phyloP scores from a whole-genome alignment of 1,140 invertebrate species.

The Listronotus oregonensis region DNA sequence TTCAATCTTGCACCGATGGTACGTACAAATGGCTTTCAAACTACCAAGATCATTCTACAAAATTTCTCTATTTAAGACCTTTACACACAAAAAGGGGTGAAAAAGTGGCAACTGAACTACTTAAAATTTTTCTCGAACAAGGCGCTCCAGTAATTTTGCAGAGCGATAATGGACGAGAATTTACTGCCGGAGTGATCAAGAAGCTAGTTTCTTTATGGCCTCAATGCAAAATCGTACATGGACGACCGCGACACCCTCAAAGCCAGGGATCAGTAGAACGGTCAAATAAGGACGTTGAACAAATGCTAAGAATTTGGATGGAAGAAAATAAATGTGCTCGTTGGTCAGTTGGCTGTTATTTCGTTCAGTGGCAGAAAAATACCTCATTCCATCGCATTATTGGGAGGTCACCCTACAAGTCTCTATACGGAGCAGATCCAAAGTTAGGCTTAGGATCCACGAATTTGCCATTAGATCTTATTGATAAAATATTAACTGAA shows the following conservation, averaged over 20 bases:
- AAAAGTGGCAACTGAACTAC: slow-evolving; percentile 38
- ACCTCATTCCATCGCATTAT: slow-evolving; percentile 42
- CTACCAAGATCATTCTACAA: slow-evolving; percentile 59
- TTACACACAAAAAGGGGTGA: slow-evolving; percentile 48
- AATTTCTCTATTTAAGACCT: slow-evolving; percentile 54
- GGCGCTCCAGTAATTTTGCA: slow-evolving; percentile 42
- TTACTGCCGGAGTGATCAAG: slow-evolving; percentile 35
- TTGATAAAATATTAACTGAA: too few relatives aligned
- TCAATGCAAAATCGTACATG: slow-evolving; percentile 37
- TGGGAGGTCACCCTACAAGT: slow-evolving; percentile 44
- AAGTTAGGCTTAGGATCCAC: too few relatives aligned
- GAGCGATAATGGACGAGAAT: slow-evolving; percentile 43
- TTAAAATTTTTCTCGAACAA: slow-evolving; percentile 44
- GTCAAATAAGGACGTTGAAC: slow-evolving; percentile 10
- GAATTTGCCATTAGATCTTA: too few relatives aligned
- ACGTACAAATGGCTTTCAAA: slow-evolving; percentile 52
- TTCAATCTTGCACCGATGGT: slow-evolving; percentile 49
- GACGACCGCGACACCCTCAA: slow-evolving; percentile 43
- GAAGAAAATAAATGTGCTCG: slow-evolving; percentile 23
- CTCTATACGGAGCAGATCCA: slow-evolving; percentile 47
- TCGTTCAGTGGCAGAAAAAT: slow-evolving; percentile 52
- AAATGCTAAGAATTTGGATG: slow-evolving; percentile 9
- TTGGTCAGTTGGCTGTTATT: slow-evolving; percentile 29
- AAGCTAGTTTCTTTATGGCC: slow-evolving; percentile 41
- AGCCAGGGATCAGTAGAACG: slow-evolving; percentile 39